Base-by-base conservation (phyloP, 2,888 invertebrate species). In the Gryllus longicercus region DNA sequence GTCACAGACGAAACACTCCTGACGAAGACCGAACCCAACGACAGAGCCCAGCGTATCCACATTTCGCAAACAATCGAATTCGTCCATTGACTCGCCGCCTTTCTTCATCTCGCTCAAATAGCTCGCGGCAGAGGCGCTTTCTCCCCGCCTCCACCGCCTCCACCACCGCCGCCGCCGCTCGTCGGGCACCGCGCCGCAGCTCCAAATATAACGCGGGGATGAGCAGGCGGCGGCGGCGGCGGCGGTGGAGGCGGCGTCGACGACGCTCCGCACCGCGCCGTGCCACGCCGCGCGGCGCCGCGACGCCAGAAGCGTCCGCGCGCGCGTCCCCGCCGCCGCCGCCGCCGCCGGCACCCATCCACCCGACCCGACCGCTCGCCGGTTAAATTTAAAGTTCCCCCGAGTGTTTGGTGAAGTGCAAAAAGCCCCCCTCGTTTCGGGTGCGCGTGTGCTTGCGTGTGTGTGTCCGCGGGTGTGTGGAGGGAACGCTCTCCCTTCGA, bases 311-410 rank as follows among this genome's bases (percentile, higher is more conserved):
- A 38, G 63, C 14, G 63, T 63, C 63, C 16, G n/a, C 16, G n/a
- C 63, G 63, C 14, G 63, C 63, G 14, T 63, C 38, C 63, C 14
- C 63, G 63, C n/a, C 63, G 63, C 63, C 51, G 25, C 25, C 25
- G 25, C 25, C 38, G 38, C 38, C 38, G 38, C 38, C 38, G 38
- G 38, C 38, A 38, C 38, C 38, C 38, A 38, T 5, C 38, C 63
- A 63, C n/a, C 38, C 63, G 63, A 63, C 63, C n/a, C 63, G 63
- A 3, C 14, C 2, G n/a, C 63, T n/a, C 63, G 14, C 63, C 63
- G n/a, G 63, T 63, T 63, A 63, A 63, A 63, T 63, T 63, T 63
- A 63, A 63, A 63, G 63, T 63, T 63, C n/a, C 63, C 63, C n/a
- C 63, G 63, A 18, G 63, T 63, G 63, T 14, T 63, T 63, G 63